Evolutionary conservation across 2,888 invertebrate genomes (phyloP).

Genomic region (Bugula neritina): DNA sequence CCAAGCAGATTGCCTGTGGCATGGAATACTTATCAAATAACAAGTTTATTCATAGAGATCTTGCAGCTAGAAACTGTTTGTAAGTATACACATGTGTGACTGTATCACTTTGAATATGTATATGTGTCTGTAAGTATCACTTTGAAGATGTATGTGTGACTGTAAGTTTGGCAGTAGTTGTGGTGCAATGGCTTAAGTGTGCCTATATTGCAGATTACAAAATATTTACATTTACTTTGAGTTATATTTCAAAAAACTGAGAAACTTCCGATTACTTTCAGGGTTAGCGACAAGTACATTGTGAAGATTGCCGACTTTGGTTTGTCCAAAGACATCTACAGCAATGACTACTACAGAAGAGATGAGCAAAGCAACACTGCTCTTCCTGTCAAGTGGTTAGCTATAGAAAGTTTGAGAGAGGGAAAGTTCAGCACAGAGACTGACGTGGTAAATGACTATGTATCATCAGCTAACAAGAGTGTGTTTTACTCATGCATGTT

Average conservation of each 20-base stretch:
- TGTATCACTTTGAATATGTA: no score
- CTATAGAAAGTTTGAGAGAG: constrained; percentile 53
- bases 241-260: no score
- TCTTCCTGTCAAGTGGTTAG: constrained; percentile 58
- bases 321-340: constrained; percentile 58
- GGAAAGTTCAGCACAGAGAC: constrained; percentile 53
- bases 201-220: no score
- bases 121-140: no score
- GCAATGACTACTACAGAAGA: constrained; percentile 57
- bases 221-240: no score
- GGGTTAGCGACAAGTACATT: constrained; percentile 54
- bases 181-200: no score
- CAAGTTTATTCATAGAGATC: constrained; percentile 58
- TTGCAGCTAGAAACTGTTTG: constrained; percentile 60
- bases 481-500: no score
- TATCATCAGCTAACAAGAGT: no score
- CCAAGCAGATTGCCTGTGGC: constrained; percentile 56
- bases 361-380: constrained; percentile 51
- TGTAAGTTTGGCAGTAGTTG: no score
- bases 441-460: constrained; percentile 52
- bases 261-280: no score
- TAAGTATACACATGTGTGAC: no score
- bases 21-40: constrained; percentile 57
- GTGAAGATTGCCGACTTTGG: constrained; percentile 60
- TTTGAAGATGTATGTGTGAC: no score